These are phyloP conservation scores for Aldabrachelys gigantea DNA, from an alignment of 2,113 vertebrate genomes.

Conservation along the genomic window DNA sequence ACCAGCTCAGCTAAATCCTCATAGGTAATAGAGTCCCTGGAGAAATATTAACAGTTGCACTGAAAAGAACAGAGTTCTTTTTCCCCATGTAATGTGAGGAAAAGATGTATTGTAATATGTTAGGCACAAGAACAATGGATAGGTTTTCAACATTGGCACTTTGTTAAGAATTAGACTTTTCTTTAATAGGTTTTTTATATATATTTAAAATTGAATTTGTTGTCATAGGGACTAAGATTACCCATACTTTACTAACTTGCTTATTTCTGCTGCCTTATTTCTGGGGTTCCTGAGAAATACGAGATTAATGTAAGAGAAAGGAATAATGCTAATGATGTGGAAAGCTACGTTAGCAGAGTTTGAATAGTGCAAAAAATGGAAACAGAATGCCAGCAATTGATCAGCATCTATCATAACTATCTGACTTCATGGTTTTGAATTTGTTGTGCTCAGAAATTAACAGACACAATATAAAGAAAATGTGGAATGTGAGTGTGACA, in stretches of 20 bases:
- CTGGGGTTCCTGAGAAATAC: neutral
- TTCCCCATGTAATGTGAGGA: neutral
- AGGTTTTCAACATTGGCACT: neutral
- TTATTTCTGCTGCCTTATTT: slow-evolving; percentile 57
- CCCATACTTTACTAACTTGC: slow-evolving; percentile 16
- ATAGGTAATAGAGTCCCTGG: neutral
- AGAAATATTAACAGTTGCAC: neutral
- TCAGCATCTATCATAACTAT: slow-evolving; percentile 26
- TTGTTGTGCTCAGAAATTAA: neutral
- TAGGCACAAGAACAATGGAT: neutral
- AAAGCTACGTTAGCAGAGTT: slow-evolving; percentile 31
- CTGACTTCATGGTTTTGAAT: slow-evolving; percentile 38
- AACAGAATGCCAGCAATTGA: slow-evolving; percentile 44
- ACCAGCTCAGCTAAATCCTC: neutral
- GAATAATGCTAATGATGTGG: neutral
- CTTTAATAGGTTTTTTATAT: neutral
- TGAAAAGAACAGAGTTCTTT: neutral
- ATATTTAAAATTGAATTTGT: slow-evolving; percentile 22
- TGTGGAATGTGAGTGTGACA: neutral
- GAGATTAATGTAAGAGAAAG: neutral
- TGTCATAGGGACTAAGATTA: slow-evolving; percentile 29
- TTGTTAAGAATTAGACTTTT: neutral
- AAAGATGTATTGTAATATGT: neutral
- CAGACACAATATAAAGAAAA: neutral
- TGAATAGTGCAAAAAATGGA: slow-evolving; percentile 15